These are phyloP conservation scores for Nymphicus hollandicus DNA, from an alignment of 2,113 vertebrate genomes.

Conservation along the genomic window DNA sequence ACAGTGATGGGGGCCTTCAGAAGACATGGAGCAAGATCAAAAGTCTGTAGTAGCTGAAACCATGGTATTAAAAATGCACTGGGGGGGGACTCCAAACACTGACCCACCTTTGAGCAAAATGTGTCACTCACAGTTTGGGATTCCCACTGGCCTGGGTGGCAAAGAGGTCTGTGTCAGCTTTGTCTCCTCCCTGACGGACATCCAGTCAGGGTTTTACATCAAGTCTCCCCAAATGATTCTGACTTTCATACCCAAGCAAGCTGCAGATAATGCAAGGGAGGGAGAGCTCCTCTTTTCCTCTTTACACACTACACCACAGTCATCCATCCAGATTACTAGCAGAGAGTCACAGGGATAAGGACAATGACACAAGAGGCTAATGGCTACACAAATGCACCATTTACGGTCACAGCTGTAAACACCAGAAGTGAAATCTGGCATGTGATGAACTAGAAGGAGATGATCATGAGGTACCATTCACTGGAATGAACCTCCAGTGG, in stretches of 20 bases:
- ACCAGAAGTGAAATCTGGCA: neutral
- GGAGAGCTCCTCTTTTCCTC: neutral
- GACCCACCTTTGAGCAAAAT: neutral
- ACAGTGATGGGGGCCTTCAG: neutral
- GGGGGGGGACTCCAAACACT: neutral
- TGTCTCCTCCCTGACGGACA: neutral
- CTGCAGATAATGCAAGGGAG: neutral
- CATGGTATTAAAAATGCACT: neutral
- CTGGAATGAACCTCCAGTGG: neutral
- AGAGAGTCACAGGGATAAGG: neutral
- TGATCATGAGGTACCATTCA: neutral
- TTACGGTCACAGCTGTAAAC: neutral
- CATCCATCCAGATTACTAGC: neutral
- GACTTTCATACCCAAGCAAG: neutral
- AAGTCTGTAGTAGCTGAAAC: neutral
- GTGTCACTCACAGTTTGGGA: neutral
- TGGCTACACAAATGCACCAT: neutral
- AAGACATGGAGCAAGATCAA: neutral
- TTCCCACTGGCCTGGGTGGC: neutral
- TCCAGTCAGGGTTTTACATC: neutral
- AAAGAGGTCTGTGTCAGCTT: neutral
- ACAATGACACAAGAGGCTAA: neutral
- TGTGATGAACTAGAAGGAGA: neutral
- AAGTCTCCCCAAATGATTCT: neutral
- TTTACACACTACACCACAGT: too few relatives aligned